A percentile compares a stretch with the other conserved stretches of the same genome.
These are phyloP conservation scores for Drosophila anceps DNA, from an alignment of 2,888 invertebrate genomes.

Conservation along the genomic window DNA sequence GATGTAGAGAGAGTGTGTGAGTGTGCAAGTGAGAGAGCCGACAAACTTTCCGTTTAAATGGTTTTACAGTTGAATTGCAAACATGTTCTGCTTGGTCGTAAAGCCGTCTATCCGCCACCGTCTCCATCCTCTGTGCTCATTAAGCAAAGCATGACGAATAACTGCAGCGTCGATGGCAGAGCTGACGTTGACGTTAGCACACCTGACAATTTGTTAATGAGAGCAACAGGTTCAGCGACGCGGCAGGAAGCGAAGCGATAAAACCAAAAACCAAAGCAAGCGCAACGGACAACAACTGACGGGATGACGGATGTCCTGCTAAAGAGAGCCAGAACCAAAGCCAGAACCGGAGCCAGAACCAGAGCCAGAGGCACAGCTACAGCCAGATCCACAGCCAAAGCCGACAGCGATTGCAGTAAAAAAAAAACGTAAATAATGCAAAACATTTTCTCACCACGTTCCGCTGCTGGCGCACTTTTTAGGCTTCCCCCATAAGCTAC, in stretches of 20 bases:
- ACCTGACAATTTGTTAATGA: constrained; percentile 81
- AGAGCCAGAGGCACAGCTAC: constrained; percentile 12
- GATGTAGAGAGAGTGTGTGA: not conserved
- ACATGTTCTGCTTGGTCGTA: constrained; percentile 56
- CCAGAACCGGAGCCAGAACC: constrained; percentile 17
- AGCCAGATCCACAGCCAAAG: constrained; percentile 26
- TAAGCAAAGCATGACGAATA: constrained; percentile 78
- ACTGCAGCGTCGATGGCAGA: constrained; percentile 59
- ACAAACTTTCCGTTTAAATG: constrained; percentile 65
- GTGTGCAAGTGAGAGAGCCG: not conserved
- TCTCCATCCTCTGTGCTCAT: constrained; percentile 57
- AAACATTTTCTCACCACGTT: constrained; percentile 81
- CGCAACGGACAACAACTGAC: constrained; percentile 64
- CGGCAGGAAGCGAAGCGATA: constrained; percentile 81
- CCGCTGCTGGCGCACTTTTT: constrained; percentile 73
- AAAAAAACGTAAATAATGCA: constrained; percentile 74
- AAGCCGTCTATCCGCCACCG: constrained; percentile 13
- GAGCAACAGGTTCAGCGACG: constrained; percentile 70
- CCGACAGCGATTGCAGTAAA: constrained; percentile 33
- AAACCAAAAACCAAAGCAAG: constrained; percentile 74
- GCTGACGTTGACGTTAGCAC: constrained; percentile 54
- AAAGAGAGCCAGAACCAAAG: constrained; percentile 20
- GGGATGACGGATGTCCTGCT: constrained; percentile 77
- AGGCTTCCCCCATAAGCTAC: constrained; percentile 65
- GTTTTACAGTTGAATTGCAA: constrained; percentile 74